Base-by-base conservation (phyloP, 2,888 invertebrate species). In the Rhagonycha lutea region DNA sequence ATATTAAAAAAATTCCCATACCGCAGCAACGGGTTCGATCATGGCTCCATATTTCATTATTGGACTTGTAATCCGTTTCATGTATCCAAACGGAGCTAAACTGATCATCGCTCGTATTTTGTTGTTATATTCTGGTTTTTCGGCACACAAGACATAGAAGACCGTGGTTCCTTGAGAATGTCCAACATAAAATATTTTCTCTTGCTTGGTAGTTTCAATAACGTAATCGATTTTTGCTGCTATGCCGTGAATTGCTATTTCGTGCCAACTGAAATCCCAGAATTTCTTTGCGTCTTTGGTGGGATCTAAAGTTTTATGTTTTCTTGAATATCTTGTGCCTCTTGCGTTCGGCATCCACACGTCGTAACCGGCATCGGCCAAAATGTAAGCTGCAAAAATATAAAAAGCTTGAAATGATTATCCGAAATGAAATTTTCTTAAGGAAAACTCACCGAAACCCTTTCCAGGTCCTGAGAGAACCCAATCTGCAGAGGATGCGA, bases 151-250 rank as follows among this genome's bases (percentile, higher is more conserved):
- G 0, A 91, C 90, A 84, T 88, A 91, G 82, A 91, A 91, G 24
- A 87, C 84, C 0, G 91, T 90, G 2, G 90, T 90, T 63, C 94
- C 94, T 84, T 90, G 87, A 4, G 91, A 92, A 83, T 92, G 92
- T 0, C 92, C 92, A 9, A 71, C 14, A 14, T 71, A 71, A 12
- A 63, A 32, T 9, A 68, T 14, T 47, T 68, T 61, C 2, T 14
- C 8, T 61, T 90, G 88, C 0, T 90, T 89, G 0, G 94, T 93
- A 1, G 80, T 68, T 0, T 83, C 81, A 0, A 92, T 86, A n/a
- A 92, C 89, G 82, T 92, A 91, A 84, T 96, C 93, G 62, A 97
- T 92, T 88, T 92, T 93, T 0, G 94, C 91, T 0, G 96, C 95
- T 47, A 96, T 84, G 86, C 97, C 97, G 79, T 89, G 90, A 72